Evolutionary conservation across 2,888 invertebrate species (phyloP), one percentile per base, ranked within the genome.

Genomic region (Oscheius sp.): DNA sequence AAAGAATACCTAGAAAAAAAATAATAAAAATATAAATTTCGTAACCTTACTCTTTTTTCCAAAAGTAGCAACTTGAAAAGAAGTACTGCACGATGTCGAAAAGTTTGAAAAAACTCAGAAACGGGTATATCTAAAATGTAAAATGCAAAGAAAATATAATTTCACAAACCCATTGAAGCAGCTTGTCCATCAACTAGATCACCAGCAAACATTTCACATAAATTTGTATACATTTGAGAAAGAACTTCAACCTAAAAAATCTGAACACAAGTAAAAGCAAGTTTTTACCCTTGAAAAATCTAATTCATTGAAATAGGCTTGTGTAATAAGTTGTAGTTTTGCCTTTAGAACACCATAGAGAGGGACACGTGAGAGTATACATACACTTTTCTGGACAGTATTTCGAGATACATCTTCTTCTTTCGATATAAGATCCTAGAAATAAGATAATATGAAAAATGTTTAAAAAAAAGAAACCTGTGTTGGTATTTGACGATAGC

Each of bases 341-440:
- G 95, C 79, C 89, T 96, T 95, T 74, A 96, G 93, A 72, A 95
- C 82, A 0, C 98, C 98, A 91, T 94, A 99, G 13, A 98, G 91
- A 3, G 98, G 98, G 79, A 93, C 74, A 25, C 73, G 73, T n/a
- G 86, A 81, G 73, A 99, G 91, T 21, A 98, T 95, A 91, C 96
- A 96, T 0, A 99, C 97, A 87, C 96, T 95, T 89, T 99, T 99
- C 90, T 98, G 98, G 18, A 99, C 96, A 2, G 96, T 95, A 86
- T 95, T 95, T 83, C 99, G 92, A 0, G 98, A 99, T 88, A 99
- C 95, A 88, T 99, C 97, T 2, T 95, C 94, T 1, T 95, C 95
- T 84, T 93, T 93, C 88, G 94, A 94, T 87, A 94, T 92, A 49
- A 99, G 91, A 92, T 95, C 94, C 95, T 96, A 89, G 49, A 43